These are phyloP conservation scores for Aricia agestis DNA, from an alignment of 1,140 invertebrate genomes.

Conservation along the genomic window DNA sequence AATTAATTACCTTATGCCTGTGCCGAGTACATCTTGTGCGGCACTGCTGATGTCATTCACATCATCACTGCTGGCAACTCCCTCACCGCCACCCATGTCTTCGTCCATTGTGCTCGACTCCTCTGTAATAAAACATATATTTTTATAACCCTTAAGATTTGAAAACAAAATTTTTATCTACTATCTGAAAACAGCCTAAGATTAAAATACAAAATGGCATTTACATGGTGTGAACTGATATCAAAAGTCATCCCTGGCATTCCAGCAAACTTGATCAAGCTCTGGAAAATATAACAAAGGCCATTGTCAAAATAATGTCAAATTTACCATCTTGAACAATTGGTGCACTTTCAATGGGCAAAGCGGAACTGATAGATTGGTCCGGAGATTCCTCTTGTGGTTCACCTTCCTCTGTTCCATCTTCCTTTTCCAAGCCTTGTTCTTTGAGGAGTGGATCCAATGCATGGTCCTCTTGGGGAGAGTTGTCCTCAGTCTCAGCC, in stretches of 20 bases:
- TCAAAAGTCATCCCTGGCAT: no score
- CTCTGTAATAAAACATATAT: conserved; percentile 38
- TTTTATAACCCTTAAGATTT: no score
- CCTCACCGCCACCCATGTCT: conserved; percentile 67
- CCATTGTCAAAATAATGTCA: neutral
- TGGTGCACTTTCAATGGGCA: conserved; percentile 61
- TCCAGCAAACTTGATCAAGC: no score
- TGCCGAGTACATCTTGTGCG: conserved; percentile 57
- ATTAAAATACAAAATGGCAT: neutral
- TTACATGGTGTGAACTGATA: no score
- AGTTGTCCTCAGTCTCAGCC: conserved; percentile 65
- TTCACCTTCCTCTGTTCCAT: conserved; percentile 35
- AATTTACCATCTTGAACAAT: conserved; percentile 60
- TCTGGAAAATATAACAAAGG: no score
- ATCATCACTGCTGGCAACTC: conserved; percentile 68
- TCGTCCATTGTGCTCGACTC: conserved; percentile 73
- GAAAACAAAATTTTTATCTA: no score
- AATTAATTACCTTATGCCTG: conserved; percentile 55
- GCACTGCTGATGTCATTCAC: conserved; percentile 71
- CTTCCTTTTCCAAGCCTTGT: conserved; percentile 48
- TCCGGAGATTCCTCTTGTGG: conserved; percentile 69
- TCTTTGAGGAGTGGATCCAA: conserved; percentile 61
- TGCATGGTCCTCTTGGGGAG: conserved; percentile 60
- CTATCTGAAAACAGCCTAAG: no score
- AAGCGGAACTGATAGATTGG: conserved; percentile 69